Conservation (phyloP, 2,113 vertebrate genomes). For the Sigmodon hispidus region DNA sequence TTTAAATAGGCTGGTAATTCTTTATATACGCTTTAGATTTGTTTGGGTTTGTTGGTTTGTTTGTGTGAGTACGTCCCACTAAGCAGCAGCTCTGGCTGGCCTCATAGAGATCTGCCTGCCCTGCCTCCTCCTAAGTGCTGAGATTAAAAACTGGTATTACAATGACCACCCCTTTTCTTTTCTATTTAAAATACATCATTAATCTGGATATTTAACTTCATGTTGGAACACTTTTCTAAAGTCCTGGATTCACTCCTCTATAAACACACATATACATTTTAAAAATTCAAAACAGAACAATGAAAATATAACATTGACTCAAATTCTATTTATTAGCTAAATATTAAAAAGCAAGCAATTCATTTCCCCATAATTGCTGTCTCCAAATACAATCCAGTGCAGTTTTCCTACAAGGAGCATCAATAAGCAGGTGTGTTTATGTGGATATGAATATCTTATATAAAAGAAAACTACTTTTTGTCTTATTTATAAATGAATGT, state of each 20-base stretch:
- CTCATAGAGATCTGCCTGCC: neutral
- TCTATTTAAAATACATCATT: neutral
- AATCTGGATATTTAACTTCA: neutral
- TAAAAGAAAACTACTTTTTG: neutral
- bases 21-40: neutral
- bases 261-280: no score
- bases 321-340: neutral
- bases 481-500: conserved; percentile 41
- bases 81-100: neutral
- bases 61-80: no score
- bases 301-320: neutral
- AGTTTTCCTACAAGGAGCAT: neutral
- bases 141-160: neutral
- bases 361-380: neutral
- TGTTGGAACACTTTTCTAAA: neutral
- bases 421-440: neutral
- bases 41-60: neutral
- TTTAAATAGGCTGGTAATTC: neutral
- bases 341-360: neutral
- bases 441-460: neutral
- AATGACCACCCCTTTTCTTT: neutral
- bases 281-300: neutral
- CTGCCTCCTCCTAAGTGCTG: neutral
- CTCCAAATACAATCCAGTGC: conserved; percentile 14
- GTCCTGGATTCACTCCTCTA: neutral